Conservation (phyloP, 2,888 invertebrate genomes). For the Pemphredon lugubris region DNA sequence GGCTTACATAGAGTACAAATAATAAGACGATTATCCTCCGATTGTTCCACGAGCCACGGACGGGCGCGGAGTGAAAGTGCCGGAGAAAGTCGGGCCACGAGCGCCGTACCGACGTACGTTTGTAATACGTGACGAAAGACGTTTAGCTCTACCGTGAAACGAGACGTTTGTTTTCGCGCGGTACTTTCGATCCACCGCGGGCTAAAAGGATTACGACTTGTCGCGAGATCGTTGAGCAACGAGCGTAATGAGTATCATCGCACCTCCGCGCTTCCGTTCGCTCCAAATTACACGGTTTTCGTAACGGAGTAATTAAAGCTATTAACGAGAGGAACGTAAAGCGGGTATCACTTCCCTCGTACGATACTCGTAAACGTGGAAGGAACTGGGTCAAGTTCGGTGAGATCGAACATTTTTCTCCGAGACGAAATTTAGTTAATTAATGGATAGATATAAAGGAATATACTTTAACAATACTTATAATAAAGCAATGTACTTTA, state of each 20-base stretch:
- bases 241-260: slow-evolving; percentile 11
- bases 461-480: too few species aligned
- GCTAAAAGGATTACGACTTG: background rate
- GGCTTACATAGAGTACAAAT: slow-evolving; percentile 53
- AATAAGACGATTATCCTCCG: slow-evolving; percentile 59
- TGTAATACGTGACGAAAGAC: slow-evolving; percentile 45
- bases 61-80: slow-evolving; percentile 53
- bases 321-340: background rate
- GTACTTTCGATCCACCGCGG: slow-evolving; percentile 24
- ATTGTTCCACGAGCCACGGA: slow-evolving; percentile 48
- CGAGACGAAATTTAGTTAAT: too few species aligned
- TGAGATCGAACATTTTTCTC: too few species aligned
- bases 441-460: too few species aligned
- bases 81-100: slow-evolving; percentile 61
- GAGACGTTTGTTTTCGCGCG: slow-evolving; percentile 41
- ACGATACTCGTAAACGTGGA: too few species aligned
- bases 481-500: too few species aligned
- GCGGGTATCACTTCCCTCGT: too few species aligned
- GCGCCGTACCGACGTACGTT: slow-evolving; percentile 26
- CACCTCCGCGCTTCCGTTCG: slow-evolving; percentile 3
- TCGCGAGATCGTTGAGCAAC: slow-evolving; percentile 24
- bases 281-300: background rate
- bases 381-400: too few species aligned
- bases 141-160: slow-evolving; percentile 32
- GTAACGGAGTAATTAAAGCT: background rate